These are phyloP conservation scores for Pyrocoelia pectoralis DNA, from an alignment of 2,888 invertebrate species.

Conservation along the genomic window DNA sequence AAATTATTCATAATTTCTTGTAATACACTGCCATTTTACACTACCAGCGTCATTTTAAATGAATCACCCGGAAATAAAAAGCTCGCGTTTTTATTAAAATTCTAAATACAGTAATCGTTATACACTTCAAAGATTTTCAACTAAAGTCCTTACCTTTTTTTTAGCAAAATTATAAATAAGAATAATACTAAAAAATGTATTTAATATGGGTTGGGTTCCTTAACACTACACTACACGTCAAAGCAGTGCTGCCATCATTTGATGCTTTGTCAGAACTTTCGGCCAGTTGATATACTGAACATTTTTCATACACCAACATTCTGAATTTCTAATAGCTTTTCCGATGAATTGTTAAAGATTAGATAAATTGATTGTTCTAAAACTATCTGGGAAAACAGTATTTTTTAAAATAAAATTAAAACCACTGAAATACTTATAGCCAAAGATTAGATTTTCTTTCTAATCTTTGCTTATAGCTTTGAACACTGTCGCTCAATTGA, in stretches of 20 bases:
- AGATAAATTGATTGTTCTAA: too few species aligned
- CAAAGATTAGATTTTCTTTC: too few species aligned
- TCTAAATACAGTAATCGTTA: neutral
- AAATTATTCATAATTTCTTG: conserved; percentile 46
- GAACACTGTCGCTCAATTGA: too few species aligned
- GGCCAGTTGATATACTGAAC: neutral
- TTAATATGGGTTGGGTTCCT: conserved; percentile 43
- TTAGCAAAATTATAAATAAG: conserved; percentile 20
- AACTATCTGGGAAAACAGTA: too few species aligned
- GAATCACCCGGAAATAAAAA: conserved; percentile 43
- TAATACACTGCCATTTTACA: conserved; percentile 49
- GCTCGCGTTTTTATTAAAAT: conserved; percentile 11
- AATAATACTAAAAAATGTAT: conserved; percentile 37
- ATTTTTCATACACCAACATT: neutral
- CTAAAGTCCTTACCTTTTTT: conserved; percentile 27
- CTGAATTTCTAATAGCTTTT: too few species aligned
- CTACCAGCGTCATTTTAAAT: conserved; percentile 46
- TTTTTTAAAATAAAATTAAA: too few species aligned
- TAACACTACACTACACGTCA: conserved; percentile 34
- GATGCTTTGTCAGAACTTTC: neutral
- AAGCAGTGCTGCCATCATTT: conserved; percentile 19
- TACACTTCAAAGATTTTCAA: neutral
- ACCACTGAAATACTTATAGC: too few species aligned
- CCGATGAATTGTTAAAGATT: too few species aligned
- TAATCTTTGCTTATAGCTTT: too few species aligned